Evolutionary conservation across 2,113 vertebrate species (phyloP).

Genomic region (Cairina moschata): DNA sequence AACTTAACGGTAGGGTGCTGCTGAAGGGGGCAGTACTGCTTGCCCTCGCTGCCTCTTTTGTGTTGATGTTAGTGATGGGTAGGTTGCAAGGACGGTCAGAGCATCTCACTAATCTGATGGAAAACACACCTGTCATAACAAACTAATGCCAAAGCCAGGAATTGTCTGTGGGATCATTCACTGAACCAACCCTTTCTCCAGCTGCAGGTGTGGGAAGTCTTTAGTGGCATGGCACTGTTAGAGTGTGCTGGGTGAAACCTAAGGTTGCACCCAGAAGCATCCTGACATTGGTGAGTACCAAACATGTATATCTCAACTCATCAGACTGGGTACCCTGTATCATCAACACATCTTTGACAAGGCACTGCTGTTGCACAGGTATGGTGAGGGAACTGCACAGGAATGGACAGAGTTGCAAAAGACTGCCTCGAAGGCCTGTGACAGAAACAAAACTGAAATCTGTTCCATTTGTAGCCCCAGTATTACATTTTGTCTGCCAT

Average conservation of each 20-base stretch:
- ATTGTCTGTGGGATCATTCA: background rate
- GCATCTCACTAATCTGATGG: background rate
- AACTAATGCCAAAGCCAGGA: background rate
- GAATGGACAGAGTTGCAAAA: background rate
- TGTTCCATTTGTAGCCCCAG: background rate
- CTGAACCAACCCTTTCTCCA: background rate
- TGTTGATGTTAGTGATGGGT: background rate
- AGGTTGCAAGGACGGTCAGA: background rate
- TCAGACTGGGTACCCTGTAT: fast-evolving
- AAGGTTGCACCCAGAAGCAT: background rate
- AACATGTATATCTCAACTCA: background rate
- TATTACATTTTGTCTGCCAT: background rate
- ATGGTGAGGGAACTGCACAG: background rate
- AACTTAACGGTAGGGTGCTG: background rate
- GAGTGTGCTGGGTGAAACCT: background rate
- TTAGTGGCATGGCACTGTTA: background rate
- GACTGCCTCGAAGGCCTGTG: background rate
- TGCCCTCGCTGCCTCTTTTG: background rate
- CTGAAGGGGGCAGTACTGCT: background rate
- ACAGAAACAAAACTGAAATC: background rate
- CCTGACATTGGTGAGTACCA: background rate
- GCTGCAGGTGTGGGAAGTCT: background rate
- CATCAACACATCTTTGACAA: background rate
- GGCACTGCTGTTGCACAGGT: background rate
- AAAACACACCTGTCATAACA: background rate